Base-by-base conservation (phyloP, 2,888 invertebrate species). In the Antitype chi region DNA sequence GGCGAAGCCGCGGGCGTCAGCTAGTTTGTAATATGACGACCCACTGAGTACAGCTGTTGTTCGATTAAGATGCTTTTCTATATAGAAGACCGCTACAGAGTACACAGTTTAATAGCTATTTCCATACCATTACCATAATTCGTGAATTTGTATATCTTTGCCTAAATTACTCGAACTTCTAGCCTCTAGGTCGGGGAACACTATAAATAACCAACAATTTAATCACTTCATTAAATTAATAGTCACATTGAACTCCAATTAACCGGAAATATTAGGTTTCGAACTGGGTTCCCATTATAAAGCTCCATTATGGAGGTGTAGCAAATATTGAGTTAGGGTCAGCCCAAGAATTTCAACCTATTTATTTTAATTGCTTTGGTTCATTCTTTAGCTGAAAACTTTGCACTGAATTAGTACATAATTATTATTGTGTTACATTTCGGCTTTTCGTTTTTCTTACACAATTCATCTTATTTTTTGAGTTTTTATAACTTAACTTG, bases 221-320 rank as follows among this genome's bases (percentile, higher is more conserved):
- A 81, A 75, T 78, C 25, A 68, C 47, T 69, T 55, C 81, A 59
- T 73, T 17, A 76, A 78, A 80, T 80, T 80, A 83, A 80, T 76
- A 66, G 55, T 68, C 59, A 71, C 70, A 80, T 75, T 85, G 71
- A 82, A 77, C 80, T 77, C 85, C 83, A 85, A 85, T 85, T 85
- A 77, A 77, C 77, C 64, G 43, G 76, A 75, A 82, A 80, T 85
- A 80, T 85, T 82, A 68, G 59, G 80, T 85, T 82, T 80, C 83
- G 64, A 69, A 82, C 68, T 77, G 73, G 70, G 68, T 47, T 71
- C 59, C 57, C 77, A 85, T 85, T 85, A 80, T 74, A 55, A 59
- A 79, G 25, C 73, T 25, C n/a, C 20, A 15, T 57, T 69, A 64
- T 66, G 28, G 52, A 71, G 53, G 59, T 55, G 62, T 32, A 70